Percentiles rank a stretch among this genome's conserved stretches.
Conservation (phyloP, 64 coral and sea anemone species). For the Hydrozoanthus tunicans region DNA sequence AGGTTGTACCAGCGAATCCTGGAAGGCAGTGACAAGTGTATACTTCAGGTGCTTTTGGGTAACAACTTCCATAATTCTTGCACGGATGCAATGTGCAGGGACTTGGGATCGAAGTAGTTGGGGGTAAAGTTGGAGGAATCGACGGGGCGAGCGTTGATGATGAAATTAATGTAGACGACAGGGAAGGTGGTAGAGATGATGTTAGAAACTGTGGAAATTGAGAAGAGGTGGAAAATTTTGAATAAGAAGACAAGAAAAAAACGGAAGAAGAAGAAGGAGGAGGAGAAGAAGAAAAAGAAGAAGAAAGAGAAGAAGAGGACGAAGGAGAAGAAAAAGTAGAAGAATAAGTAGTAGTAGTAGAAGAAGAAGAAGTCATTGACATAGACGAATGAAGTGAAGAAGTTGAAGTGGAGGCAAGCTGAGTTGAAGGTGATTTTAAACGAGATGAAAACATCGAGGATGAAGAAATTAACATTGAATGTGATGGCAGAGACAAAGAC, state of each 20-base stretch:
- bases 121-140: background rate
- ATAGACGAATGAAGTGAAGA: background rate
- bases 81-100: conserved; percentile 2
- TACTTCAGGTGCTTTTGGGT: background rate
- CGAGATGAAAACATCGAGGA: background rate
- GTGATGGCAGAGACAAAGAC: background rate
- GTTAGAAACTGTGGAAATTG: background rate
- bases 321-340: background rate
- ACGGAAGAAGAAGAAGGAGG: background rate
- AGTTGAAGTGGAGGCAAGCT: background rate
- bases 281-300: conserved; percentile 16
- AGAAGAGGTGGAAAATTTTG: background rate
- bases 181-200: background rate
- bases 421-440: background rate
- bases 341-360: conserved; percentile 1
- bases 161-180: background rate
- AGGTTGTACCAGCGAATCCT: background rate
- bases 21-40: conserved; percentile 14
- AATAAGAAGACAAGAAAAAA: conserved; percentile 6
- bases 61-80: conserved; percentile 13
- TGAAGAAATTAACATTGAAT: background rate
- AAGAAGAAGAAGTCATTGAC: background rate
- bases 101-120: background rate
- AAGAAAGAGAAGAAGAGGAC: background rate
- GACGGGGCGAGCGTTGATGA: background rate